Percentiles rank a stretch among this genome's conserved stretches.
Evolutionary conservation across 2,113 vertebrate genomes (phyloP).

Genomic region (Heptranchias perlo): DNA sequence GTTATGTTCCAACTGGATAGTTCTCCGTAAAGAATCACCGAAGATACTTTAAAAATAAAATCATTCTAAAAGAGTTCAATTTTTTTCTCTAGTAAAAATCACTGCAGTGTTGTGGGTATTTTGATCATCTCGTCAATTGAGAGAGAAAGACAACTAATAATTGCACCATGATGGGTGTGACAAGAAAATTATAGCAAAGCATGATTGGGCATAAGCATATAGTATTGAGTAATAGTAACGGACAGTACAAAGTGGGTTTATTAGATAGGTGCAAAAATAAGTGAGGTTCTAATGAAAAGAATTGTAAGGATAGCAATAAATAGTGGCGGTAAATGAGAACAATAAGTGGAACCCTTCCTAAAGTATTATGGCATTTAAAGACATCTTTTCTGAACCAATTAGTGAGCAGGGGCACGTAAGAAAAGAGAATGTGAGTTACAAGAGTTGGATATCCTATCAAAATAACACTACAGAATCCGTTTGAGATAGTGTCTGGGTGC

Average conservation of each 20-base stretch:
- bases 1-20: neutral
- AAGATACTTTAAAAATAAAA: neutral
- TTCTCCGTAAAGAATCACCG: neutral
- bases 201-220: neutral
- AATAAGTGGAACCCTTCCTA: neutral
- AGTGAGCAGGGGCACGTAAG: neutral
- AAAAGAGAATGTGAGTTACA: neutral
- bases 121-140: neutral
- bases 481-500: slow-evolving; percentile 2
- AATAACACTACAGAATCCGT: neutral
- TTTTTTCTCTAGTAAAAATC: neutral
- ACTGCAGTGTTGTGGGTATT: neutral
- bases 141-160: neutral
- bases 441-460: neutral
- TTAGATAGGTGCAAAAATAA: neutral
- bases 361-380: neutral
- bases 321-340: neutral
- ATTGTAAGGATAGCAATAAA: neutral
- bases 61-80: neutral
- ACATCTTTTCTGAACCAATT: neutral
- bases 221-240: neutral
- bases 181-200: too few relatives aligned
- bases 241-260: neutral
- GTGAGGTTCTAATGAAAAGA: neutral
- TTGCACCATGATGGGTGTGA: too few relatives aligned